phyloP scores from a whole-genome alignment of 2,888 invertebrate genomes.

The Clivina fossor region DNA sequence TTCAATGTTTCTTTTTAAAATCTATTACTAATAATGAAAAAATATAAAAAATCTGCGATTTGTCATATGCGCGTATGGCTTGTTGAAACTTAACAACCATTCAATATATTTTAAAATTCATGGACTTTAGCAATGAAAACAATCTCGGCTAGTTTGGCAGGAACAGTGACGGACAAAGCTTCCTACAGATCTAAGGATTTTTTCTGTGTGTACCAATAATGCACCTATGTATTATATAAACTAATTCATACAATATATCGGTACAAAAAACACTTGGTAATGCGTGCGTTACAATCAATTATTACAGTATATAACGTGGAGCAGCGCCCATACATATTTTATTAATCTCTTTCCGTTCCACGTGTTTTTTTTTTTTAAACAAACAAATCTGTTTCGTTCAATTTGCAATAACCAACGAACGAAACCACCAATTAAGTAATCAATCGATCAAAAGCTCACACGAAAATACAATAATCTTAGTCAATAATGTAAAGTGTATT shows the following conservation, averaged over 20 bases:
- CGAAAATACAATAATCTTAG: conserved; percentile 6
- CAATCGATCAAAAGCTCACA: no score
- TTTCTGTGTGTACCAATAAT: neutral
- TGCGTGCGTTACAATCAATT: neutral
- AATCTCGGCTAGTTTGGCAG: conserved; percentile 47
- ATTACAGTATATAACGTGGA: neutral
- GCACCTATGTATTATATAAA: neutral
- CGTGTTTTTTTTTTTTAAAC: no score
- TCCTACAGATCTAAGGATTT: conserved; percentile 26
- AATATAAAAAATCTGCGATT: conserved; percentile 48
- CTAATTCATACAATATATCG: neutral
- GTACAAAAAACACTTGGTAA: conserved; percentile 4
- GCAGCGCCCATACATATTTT: no score
- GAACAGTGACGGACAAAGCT: conserved; percentile 56
- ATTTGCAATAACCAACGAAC: conserved; percentile 5
- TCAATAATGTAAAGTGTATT: neutral
- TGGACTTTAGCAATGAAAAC: conserved; percentile 20
- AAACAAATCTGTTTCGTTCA: no score
- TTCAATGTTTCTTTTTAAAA: conserved; percentile 35
- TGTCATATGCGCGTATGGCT: conserved; percentile 45
- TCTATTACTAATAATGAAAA: conserved; percentile 55
- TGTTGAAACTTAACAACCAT: conserved; percentile 38
- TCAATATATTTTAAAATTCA: no score
- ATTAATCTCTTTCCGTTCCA: no score
- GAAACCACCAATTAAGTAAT: conserved; percentile 13